These are phyloP conservation scores for Onthophagus taurus DNA, from an alignment of 1,140 invertebrate species.

Conservation along the genomic window DNA sequence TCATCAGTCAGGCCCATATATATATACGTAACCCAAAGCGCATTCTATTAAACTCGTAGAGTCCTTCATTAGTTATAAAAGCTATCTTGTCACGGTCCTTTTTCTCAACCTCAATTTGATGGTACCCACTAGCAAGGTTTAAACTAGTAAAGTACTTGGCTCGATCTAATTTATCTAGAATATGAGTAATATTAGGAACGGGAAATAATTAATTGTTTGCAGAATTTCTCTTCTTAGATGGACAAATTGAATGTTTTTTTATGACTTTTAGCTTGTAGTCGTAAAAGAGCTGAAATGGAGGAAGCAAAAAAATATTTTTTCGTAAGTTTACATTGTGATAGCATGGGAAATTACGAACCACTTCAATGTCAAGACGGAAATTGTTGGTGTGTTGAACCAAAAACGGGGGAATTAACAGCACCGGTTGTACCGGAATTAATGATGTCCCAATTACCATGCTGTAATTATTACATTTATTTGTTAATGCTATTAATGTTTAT, in stretches of 20 bases:
- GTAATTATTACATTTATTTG: conserved; percentile 41
- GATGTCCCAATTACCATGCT: conserved; percentile 45
- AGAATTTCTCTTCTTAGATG: no score
- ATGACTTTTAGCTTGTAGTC: conserved; percentile 46
- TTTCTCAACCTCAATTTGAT: no score
- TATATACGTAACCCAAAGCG: no score
- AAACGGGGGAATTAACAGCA: conserved; percentile 42
- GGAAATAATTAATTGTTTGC: no score
- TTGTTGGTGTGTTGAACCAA: conserved; percentile 50
- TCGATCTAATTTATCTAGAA: no score
- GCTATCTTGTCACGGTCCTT: no score
- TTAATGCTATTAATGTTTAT: neutral
- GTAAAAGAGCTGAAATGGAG: conserved; percentile 41
- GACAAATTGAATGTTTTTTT: neutral
- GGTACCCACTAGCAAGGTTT: no score
- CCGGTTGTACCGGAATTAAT: conserved; percentile 42
- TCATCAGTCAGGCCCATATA: no score
- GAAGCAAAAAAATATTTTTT: conserved; percentile 29
- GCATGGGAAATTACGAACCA: conserved; percentile 48
- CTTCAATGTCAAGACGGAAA: conserved; percentile 47
- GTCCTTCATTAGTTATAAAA: no score
- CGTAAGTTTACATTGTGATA: conserved; percentile 47
- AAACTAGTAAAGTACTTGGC: no score
- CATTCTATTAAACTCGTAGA: no score
- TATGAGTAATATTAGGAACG: no score